Evolutionary conservation across 2,888 invertebrate genomes (phyloP), one percentile per base, ranked within the genome.

Genomic region (Cataglyphis cursor): DNA sequence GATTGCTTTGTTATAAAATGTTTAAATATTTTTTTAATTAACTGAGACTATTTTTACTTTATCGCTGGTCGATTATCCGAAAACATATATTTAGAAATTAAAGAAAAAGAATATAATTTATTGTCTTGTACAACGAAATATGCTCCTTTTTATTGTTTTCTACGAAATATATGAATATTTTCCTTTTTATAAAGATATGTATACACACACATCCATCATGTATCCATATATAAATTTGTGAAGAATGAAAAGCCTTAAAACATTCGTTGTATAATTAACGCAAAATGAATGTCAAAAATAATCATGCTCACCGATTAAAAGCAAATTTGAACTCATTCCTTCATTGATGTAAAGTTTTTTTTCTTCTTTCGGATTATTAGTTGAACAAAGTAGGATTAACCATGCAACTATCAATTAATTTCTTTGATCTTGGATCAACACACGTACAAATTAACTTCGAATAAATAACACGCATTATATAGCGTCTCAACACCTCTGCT

Each of bases 171-270:
- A 57, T 18, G 64, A 84, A 74, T 38, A 41, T 38, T 83, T 68
- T 48, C 85, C 89, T 65, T 84, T 76, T 80, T 87, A 48, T 61
- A 59, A 85, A 76, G 85, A 66, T 80, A 85, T 80, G 6, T 18
- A 51, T 6, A 18, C 18, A 28, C n/a, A 12, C 48, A 28, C 6
- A 66, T 66, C 6, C 28, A 44, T 48, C 28, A 28, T 66, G 28
- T 28, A 1, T n/a, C 12, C 28, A 48, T 44, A 48, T 66, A 44
- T 54, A 54, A 54, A 54, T 54, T 21, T 21, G 9, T 51, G 6
- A 65, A 21, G 9, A 24, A 15, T 12, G 24, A 66, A 21, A 64
- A 64, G 12, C 44, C 24, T 61, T 61, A 31, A n/a, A 10, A n/a
- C 4, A 18, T 18, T 44, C 44, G 24, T 28, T 28, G 9, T 41